Conservation (phyloP, 53 echinoderm and acorn worm genomes). For the Zoroaster sp. region DNA sequence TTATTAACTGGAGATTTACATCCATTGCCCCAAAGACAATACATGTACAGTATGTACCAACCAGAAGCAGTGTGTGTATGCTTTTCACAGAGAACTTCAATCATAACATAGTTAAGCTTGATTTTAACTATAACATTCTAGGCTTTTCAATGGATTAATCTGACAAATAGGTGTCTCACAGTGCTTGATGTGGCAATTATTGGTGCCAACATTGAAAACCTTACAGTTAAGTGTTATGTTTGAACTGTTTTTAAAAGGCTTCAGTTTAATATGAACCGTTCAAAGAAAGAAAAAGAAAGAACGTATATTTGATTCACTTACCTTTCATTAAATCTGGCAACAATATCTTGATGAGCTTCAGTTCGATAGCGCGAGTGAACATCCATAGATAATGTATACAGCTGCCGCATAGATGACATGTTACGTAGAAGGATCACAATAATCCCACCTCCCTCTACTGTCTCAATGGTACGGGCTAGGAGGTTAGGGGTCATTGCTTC, state of each 20-base stretch:
- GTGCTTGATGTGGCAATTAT: no score
- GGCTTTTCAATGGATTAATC: no score
- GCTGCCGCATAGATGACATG: conserved; percentile 84
- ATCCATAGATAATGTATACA: conserved; percentile 96
- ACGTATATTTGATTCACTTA: conserved; percentile 24
- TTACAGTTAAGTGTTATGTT: not conserved
- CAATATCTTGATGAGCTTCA: conserved; percentile 92
- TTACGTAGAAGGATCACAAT: conserved; percentile 85
- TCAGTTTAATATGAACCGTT: not conserved
- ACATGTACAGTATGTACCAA: not conserved
- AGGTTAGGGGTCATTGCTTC: conserved; percentile 95
- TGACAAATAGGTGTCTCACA: no score
- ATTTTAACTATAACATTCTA: no score
- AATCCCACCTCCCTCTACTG: conserved; percentile 94
- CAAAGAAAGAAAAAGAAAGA: not conserved
- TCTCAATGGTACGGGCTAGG: conserved; percentile 89
- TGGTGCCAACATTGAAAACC: not conserved
- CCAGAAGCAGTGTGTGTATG: no score
- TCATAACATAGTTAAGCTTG: not conserved
- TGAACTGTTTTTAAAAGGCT: no score
- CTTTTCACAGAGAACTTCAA: not conserved
- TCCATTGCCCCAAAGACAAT: no score
- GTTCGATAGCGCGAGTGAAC: conserved; percentile 90
- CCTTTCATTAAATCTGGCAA: conserved; percentile 97
- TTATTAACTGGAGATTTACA: no score